Conservation (phyloP, 2,888 invertebrate species). For the Lasioglossum vierecki region DNA sequence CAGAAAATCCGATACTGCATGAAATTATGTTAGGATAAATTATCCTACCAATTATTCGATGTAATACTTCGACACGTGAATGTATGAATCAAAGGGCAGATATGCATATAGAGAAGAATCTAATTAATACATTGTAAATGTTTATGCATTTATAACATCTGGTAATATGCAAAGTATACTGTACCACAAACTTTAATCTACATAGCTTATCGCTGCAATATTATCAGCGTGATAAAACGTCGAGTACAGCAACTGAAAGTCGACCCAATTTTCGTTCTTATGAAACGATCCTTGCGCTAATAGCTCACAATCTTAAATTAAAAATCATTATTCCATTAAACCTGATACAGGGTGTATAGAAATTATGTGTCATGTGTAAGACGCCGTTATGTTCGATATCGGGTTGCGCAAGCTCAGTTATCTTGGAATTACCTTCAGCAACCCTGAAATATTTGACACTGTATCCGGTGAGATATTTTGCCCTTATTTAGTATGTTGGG, state of each 20-base stretch:
- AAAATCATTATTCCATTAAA: no score
- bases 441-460: slow-evolving; percentile 3
- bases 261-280: not conserved
- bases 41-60: not conserved
- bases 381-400: not conserved
- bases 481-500: not conserved
- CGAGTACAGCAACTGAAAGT: not conserved
- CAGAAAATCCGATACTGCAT: not conserved
- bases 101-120: not conserved
- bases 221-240: not conserved
- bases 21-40: not conserved
- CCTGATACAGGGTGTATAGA: no score
- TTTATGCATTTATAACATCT: not conserved
- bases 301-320: no score
- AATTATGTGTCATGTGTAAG: not conserved
- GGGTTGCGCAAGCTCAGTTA: not conserved
- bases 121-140: not conserved
- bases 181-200: not conserved
- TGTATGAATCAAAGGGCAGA: not conserved
- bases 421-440: not conserved
- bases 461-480: not conserved
- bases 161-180: not conserved
- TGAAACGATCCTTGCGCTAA: not conserved
- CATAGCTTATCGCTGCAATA: not conserved
- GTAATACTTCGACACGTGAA: not conserved